Evolutionary conservation across 2,113 vertebrate genomes (phyloP).

Genomic region (Antechinus flavipes): DNA sequence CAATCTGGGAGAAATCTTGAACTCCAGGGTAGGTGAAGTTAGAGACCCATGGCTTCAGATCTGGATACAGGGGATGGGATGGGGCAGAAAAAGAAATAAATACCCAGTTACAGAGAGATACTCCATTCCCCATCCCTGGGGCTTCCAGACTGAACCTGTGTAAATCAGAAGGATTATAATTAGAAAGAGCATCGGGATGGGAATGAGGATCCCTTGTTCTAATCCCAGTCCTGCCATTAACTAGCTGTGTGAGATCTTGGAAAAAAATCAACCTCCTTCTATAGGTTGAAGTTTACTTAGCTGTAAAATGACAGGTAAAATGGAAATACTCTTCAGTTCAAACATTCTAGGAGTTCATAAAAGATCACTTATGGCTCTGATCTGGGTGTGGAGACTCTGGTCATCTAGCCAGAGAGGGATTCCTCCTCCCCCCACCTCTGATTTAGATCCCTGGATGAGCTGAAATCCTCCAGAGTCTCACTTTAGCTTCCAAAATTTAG

Average conservation of each 20-base stretch:
- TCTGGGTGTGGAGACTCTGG: neutral
- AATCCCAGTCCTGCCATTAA: constrained; percentile 18
- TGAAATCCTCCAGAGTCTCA: neutral
- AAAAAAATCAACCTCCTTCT: neutral
- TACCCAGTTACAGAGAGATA: constrained; percentile 55
- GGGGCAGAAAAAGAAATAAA: constrained; percentile 70
- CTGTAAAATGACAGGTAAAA: neutral
- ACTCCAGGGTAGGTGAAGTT: constrained; percentile 93
- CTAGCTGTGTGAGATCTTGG: neutral
- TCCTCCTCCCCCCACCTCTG: neutral
- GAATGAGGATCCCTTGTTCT: neutral
- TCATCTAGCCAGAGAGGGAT: neutral
- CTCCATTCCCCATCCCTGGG: constrained; percentile 7
- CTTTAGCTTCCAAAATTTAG: neutral
- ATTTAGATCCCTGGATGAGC: neutral
- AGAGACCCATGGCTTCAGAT: constrained; percentile 94
- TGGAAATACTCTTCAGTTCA: neutral
- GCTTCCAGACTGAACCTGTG: neutral
- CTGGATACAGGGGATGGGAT: constrained; percentile 82
- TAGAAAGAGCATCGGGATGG: neutral
- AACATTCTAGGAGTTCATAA: neutral
- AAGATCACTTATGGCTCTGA: neutral
- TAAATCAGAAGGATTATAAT: neutral
- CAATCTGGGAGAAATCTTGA: constrained; percentile 96
- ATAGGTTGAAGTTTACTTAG: neutral